Conservation (phyloP, 2,888 invertebrate genomes). For the Netelia inedita region DNA sequence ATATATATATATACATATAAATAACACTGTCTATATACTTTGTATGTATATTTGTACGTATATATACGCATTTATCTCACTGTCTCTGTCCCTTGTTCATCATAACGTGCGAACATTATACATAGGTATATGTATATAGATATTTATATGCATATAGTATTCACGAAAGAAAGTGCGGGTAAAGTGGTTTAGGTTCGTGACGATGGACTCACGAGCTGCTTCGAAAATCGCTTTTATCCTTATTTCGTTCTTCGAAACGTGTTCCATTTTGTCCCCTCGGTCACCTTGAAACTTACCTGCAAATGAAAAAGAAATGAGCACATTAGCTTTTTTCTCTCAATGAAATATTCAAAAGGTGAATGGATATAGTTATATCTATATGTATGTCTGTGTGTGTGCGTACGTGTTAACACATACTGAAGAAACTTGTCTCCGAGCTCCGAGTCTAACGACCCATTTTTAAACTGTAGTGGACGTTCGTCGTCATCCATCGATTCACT, state of each 20-base stretch:
- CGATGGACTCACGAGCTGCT: conserved; percentile 29
- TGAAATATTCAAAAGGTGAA: background rate
- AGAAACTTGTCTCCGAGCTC: background rate
- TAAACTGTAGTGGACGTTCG: no score
- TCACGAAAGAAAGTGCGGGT: conserved; percentile 18
- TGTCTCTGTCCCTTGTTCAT: conserved; percentile 55
- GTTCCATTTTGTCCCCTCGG: background rate
- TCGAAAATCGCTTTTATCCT: conserved; percentile 7
- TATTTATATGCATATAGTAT: conserved; percentile 27
- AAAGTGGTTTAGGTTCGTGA: conserved; percentile 12
- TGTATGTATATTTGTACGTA: background rate
- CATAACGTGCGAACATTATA: conserved; percentile 52
- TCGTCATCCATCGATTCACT: no score
- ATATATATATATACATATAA: conserved; percentile 2
- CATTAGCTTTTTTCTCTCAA: conserved; percentile 16
- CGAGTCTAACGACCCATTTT: background rate
- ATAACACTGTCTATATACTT: no score
- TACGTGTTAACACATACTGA: background rate
- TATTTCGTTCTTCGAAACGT: background rate
- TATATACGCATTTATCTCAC: conserved; percentile 45
- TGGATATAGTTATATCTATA: background rate
- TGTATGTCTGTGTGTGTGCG: background rate
- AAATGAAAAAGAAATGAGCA: conserved; percentile 33
- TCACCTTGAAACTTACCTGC: conserved; percentile 59
- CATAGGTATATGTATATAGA: background rate